These are phyloP conservation scores for Netelia inedita DNA, from an alignment of 2,888 invertebrate species.

Conservation along the genomic window DNA sequence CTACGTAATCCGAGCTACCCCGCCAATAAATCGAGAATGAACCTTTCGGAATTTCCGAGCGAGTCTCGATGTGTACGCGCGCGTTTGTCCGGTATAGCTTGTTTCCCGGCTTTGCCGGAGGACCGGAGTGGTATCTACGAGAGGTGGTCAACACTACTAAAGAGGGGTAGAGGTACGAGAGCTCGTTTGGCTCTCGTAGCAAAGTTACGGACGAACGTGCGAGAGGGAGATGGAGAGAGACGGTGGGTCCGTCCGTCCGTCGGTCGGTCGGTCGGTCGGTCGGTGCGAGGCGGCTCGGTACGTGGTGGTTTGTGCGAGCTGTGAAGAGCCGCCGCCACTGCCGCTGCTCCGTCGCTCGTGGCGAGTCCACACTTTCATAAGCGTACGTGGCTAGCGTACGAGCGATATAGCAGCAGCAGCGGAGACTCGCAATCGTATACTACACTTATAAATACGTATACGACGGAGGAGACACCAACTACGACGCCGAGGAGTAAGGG, in stretches of 20 bases:
- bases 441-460: constrained; percentile 13
- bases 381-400: constrained; percentile 61
- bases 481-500: not conserved
- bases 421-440: constrained; percentile 6
- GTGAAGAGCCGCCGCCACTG: constrained; percentile 33
- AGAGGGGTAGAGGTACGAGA: not conserved
- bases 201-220: constrained; percentile 15
- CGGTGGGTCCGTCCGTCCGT: not conserved
- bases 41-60: constrained; percentile 61
- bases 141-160: not conserved
- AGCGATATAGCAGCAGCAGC: constrained; percentile 19
- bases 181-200: constrained; percentile 16
- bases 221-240: constrained; percentile 38
- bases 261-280: too few species aligned
- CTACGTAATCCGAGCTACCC: not conserved
- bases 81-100: not conserved
- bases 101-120: not conserved
- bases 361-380: constrained; percentile 67
- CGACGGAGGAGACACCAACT: constrained; percentile 12
- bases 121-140: not conserved
- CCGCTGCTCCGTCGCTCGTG: constrained; percentile 53
- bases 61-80: not conserved
- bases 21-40: constrained; percentile 16
- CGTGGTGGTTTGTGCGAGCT: constrained; percentile 21
- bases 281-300: too few species aligned